Conservation (phyloP, 2,113 vertebrate species). For the Rousettus leschenaultii region DNA sequence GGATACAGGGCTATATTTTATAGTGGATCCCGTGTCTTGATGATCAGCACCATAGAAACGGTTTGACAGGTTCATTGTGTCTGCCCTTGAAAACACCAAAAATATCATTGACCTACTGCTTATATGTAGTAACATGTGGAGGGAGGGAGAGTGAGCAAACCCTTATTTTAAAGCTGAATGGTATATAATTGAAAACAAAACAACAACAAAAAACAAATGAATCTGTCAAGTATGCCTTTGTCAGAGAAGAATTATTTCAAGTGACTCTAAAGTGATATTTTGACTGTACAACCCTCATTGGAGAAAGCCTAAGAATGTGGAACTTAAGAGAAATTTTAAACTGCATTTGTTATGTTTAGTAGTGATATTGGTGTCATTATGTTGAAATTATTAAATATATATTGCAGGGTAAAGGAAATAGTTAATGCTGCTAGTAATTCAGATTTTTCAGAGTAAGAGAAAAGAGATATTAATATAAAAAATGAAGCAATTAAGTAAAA, state of each 20-base stretch:
- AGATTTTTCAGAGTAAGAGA: background rate
- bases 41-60: background rate
- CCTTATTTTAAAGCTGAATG: background rate
- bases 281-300: background rate
- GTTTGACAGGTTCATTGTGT: background rate
- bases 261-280: background rate
- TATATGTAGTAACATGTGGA: background rate
- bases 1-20: background rate
- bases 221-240: background rate
- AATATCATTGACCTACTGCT: background rate
- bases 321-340: background rate
- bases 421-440: background rate
- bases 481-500: background rate
- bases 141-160: background rate
- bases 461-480: background rate
- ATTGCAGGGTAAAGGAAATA: background rate
- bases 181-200: background rate
- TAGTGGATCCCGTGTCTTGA: background rate
- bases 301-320: background rate
- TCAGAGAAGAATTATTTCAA: background rate
- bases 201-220: background rate
- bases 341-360: background rate
- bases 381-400: background rate
- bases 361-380: background rate
- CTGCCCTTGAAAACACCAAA: background rate